phyloP scores from a whole-genome alignment of 2,113 vertebrate species.

The Boulengeromyrus knoepffleri region DNA sequence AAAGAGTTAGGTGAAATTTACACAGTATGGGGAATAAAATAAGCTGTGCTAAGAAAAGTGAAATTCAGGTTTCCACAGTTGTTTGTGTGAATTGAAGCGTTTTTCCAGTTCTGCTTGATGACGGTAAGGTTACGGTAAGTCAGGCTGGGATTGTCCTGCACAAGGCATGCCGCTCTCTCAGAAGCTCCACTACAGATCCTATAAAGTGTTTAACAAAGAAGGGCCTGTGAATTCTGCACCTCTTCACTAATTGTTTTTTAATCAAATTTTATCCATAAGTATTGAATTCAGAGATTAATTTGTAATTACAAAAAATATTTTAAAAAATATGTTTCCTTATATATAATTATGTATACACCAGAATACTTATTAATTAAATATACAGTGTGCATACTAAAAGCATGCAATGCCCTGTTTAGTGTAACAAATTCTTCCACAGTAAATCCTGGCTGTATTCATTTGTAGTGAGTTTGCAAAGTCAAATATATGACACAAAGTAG shows the following conservation, averaged over 20 bases:
- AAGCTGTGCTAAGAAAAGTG: background rate
- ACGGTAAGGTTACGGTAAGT: conserved; percentile 63
- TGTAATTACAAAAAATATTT: background rate
- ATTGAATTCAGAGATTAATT: background rate
- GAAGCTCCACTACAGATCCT: conserved; percentile 39
- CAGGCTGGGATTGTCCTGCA: conserved; percentile 57
- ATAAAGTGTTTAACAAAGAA: background rate
- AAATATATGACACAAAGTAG: background rate
- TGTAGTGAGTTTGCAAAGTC: background rate
- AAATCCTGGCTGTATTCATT: conserved; percentile 40
- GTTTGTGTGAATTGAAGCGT: background rate
- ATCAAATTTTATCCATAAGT: background rate
- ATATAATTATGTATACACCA: background rate
- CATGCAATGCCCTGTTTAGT: conserved; percentile 1
- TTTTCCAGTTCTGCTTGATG: conserved; percentile 14
- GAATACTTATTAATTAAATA: background rate
- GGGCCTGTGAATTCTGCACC: background rate
- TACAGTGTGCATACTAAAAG: background rate
- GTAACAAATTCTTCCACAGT: conserved; percentile 33
- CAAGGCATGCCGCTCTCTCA: conserved; percentile 47
- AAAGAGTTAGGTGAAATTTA: background rate
- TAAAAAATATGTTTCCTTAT: background rate
- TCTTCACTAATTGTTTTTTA: background rate
- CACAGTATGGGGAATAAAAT: background rate
- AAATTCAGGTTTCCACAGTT: background rate